These are phyloP conservation scores for Atractosteus spatula DNA, from an alignment of 2,113 vertebrate species.

Conservation along the genomic window DNA sequence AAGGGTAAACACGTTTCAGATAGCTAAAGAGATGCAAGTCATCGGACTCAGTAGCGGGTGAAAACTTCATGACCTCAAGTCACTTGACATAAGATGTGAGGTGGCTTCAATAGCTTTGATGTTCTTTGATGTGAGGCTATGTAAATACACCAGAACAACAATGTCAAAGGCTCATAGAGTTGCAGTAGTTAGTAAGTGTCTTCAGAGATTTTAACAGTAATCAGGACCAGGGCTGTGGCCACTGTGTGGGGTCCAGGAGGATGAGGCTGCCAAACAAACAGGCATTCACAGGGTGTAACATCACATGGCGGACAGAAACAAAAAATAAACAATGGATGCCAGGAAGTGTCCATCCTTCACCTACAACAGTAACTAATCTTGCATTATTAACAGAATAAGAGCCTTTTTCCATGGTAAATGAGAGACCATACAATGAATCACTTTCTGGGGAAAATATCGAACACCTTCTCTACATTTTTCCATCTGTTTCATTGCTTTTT, in stretches of 20 bases:
- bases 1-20: too few species aligned
- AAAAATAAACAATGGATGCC: not conserved
- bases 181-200: not conserved
- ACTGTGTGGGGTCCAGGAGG: not conserved
- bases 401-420: not conserved
- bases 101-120: constrained; percentile 44
- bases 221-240: not conserved
- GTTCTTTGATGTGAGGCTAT: not conserved
- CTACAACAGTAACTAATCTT: not conserved
- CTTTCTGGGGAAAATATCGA: too few species aligned
- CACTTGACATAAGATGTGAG: constrained; percentile 29
- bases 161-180: not conserved
- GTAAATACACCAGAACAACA: not conserved
- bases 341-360: not conserved
- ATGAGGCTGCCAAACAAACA: not conserved
- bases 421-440: too few species aligned
- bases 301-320: not conserved
- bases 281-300: not conserved
- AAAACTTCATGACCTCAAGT: constrained; percentile 41
- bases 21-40: too few species aligned
- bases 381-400: not conserved
- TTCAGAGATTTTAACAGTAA: not conserved
- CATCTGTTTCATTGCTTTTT: too few species aligned
- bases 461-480: too few species aligned
- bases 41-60: not conserved